Base-by-base conservation (phyloP, 2,888 invertebrate species). In the Acleris laterana region DNA sequence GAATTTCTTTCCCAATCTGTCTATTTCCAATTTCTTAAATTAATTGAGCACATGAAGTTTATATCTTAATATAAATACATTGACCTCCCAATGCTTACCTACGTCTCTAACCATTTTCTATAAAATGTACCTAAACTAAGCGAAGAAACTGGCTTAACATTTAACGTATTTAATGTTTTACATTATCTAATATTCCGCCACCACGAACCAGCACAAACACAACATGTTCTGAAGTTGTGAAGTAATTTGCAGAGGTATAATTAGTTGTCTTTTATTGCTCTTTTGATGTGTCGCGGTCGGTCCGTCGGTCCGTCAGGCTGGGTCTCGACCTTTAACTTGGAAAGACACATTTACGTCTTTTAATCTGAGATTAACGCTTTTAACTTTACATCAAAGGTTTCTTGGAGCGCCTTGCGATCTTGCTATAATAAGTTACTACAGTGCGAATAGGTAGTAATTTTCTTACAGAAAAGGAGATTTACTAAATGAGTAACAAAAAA, bases 221-320 rank as follows among this genome's bases (percentile, higher is more conserved):
- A 11, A 42, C 32, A 32, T 32, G 38, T 38, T 16, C 11, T 17
- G 38, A 64, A 53, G 53, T 59, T 53, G 59, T 49, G 53, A 65
- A 60, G 65, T 65, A 61, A 65, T 65, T 61, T 56, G 55, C 65
- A 22, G 50, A 56, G 65, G 60, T 44, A 61, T 65, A 65, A 65
- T 60, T 65, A 61, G 60, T 65, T 42, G 59, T 55, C 49, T 64
- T 65, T 65, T 65, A 61, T 65, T 65, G 65, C 65, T 55, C 60
- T 60, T 61, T 65, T 65, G 65, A 61, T 50, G 60, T 50, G 60
- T 65, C 56, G 65, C 65, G 49, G 48, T 48, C 49, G 11, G 49
- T 4, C 17, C 42, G 55, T 11, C 53, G 25, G 55, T 11, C 53
- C 19, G 53, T 11, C 53, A 9, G 53, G 55, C 17, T 51, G 22